A percentile compares a stretch with the other conserved stretches of the same genome.
Conservation (phyloP, 2,888 invertebrate genomes). For the Platycheirus rosarum region DNA sequence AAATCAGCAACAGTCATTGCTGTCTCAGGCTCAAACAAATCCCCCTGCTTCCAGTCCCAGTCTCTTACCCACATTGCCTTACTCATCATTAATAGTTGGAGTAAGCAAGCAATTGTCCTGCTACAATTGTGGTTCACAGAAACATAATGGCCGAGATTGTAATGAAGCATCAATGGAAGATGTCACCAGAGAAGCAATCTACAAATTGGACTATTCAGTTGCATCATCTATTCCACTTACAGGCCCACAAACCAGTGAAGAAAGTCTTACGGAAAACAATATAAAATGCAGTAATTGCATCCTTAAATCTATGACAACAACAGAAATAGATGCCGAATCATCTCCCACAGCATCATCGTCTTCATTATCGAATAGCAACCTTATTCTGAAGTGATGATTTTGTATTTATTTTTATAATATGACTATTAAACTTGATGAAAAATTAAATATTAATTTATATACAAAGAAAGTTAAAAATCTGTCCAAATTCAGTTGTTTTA, state of each 20-base stretch:
- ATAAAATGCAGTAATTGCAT: conserved; percentile 60
- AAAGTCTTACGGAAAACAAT: conserved; percentile 39
- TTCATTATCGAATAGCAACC: conserved; percentile 75
- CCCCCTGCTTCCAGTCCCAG: conserved; percentile 81
- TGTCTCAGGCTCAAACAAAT: conserved; percentile 79
- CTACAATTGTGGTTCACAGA: conserved; percentile 95
- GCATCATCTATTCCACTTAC: conserved; percentile 62
- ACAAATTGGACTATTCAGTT: conserved; percentile 86
- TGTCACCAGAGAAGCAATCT: conserved; percentile 89
- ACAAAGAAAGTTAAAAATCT: conserved; percentile 37
- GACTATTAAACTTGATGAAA: conserved; percentile 62
- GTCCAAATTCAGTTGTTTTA: conserved; percentile 63
- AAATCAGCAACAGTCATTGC: conserved; percentile 77
- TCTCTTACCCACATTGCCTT: conserved; percentile 77
- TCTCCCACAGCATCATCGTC: conserved; percentile 75
- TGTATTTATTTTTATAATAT: conserved; percentile 70
- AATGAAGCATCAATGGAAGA: conserved; percentile 96
- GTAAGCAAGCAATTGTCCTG: conserved; percentile 85
- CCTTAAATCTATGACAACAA: conserved; percentile 61
- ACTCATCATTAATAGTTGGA: conserved; percentile 77
- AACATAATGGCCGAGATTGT: conserved; percentile 93
- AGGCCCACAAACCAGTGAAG: conserved; percentile 45
- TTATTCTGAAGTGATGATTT: conserved; percentile 75
- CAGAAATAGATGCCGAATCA: conserved; percentile 74
- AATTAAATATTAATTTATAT: conserved; percentile 59